phyloP scores from a whole-genome alignment of 2,113 vertebrate genomes.

The Australoheros scitulus region DNA sequence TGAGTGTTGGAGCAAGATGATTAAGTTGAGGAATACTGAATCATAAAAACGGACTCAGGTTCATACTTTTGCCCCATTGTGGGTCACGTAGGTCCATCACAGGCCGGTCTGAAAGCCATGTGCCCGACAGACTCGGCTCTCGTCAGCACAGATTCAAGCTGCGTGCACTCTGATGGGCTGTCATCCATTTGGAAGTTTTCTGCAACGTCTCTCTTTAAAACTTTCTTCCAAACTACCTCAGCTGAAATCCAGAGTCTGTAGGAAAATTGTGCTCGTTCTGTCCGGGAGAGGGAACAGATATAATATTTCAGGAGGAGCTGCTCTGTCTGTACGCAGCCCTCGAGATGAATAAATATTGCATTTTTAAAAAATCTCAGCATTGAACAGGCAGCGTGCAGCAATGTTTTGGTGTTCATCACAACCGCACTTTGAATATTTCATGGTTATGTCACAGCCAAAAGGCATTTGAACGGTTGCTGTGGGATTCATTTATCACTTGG shows the following conservation, averaged over 20 bases:
- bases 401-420: neutral
- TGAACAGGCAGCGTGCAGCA: neutral
- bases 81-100: neutral
- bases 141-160: neutral
- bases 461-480: neutral
- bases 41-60: neutral
- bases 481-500: neutral
- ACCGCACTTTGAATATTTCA: neutral
- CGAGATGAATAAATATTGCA: neutral
- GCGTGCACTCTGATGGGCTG: neutral
- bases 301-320: neutral
- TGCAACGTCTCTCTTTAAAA: conserved; percentile 1
- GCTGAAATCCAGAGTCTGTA: neutral
- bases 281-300: neutral
- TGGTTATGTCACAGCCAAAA: neutral
- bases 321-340: neutral
- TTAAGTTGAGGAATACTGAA: neutral
- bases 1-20: neutral
- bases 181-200: neutral
- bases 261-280: neutral
- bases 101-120: neutral
- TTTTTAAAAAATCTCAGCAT: neutral
- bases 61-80: neutral
- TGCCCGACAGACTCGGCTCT: neutral
- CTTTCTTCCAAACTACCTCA: neutral